Conservation (phyloP, 2,113 vertebrate genomes). For the Alosa alosa region DNA sequence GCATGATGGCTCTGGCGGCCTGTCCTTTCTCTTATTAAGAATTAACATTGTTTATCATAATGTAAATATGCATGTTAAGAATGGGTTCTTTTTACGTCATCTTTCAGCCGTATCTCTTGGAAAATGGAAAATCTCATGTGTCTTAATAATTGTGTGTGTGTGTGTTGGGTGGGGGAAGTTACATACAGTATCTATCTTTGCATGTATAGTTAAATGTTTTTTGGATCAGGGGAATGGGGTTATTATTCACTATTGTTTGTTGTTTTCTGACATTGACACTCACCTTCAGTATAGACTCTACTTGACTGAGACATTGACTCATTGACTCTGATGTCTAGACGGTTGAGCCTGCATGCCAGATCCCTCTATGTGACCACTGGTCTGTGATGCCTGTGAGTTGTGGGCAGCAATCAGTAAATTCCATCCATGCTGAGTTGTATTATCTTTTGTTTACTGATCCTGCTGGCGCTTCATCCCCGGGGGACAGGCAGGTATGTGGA, state of each 20-base stretch:
- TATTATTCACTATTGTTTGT: background rate
- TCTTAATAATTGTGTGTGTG: slow-evolving; percentile 3
- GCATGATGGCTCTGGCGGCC: background rate
- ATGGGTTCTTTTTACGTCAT: background rate
- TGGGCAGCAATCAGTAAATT: background rate
- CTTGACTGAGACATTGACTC: background rate
- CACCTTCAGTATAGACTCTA: background rate
- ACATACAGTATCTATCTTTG: background rate
- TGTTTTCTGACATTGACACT: background rate
- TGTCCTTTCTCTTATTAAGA: background rate
- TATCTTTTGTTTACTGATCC: slow-evolving; percentile 6
- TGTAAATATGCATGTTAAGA: slow-evolving; percentile 5
- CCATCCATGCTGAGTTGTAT: background rate
- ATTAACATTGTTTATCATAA: background rate
- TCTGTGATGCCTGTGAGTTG: background rate
- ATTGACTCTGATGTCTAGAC: background rate
- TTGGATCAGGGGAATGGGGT: too few relatives aligned
- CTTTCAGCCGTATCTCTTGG: background rate
- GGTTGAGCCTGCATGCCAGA: background rate
- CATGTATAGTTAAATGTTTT: background rate
- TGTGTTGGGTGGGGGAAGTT: background rate
- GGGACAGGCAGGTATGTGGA: background rate
- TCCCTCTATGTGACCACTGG: background rate
- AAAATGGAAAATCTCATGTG: background rate
- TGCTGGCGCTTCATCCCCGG: background rate